Base-by-base conservation (phyloP, 2,888 invertebrate genomes). In the Hirtodrosophila alboralis region DNA sequence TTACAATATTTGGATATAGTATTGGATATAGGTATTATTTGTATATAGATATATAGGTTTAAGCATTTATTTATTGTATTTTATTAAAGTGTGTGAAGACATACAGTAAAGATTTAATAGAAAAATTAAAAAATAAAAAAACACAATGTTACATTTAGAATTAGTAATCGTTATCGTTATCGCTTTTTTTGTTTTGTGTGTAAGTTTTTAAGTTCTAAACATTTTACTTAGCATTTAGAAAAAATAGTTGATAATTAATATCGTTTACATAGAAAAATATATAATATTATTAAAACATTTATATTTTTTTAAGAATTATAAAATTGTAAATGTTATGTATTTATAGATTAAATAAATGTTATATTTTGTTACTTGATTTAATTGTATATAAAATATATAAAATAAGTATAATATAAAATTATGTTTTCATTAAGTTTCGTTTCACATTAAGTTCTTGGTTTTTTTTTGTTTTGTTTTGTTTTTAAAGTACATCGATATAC, bases 401-500 rank as follows among this genome's bases (percentile, higher is more conserved):
- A n/a, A n/a, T n/a, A n/a, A n/a, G n/a, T n/a, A n/a, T n/a, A n/a
- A n/a, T n/a, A n/a, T 21, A 37, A 28, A 37, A n/a, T n/a, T 30
- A 41, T 13, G 27, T 13, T 31, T 5, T 28, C 18, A 8, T 28
- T 18, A 49, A 21, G 31, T 27, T 53, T 12, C 28, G 10, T 10
- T 45, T 26, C 26, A 21, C 21, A 21, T 14, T 21, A 8, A 14
- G 41, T 16, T 34, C 6, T 44, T 36, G 30, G 33, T 40, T 48
- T 27, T 10, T 7, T 9, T 40, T 21, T n/a, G n/a, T n/a, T n/a
- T n/a, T n/a, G n/a, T n/a, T 40, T 5, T 40, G 2, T 26, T 4
- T 16, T 23, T 49, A 67, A 70, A 68, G 56, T 70, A 68, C 67
- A 70, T 68, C 44, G 48, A 64, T 70, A 53, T 53, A 67, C 70